phyloP scores from a whole-genome alignment of 2,113 vertebrate genomes.

The Pseudonaja textilis region DNA sequence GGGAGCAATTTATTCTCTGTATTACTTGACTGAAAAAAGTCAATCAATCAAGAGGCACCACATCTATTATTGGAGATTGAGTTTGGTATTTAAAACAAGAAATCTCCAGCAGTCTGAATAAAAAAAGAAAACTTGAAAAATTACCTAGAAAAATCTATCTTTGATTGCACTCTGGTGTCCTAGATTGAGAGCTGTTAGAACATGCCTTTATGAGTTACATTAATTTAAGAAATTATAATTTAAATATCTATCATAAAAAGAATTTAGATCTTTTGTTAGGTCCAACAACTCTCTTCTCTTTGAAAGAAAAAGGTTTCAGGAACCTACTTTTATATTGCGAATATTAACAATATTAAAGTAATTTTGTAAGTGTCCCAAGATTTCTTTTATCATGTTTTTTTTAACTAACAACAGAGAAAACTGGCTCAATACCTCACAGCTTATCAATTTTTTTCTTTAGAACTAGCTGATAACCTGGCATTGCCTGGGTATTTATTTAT shows the following conservation, averaged over 20 bases:
- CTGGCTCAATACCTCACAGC: background rate
- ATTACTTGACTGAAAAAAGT: background rate
- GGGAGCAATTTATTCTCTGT: background rate
- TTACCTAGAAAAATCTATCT: background rate
- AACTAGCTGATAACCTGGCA: background rate
- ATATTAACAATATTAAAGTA: background rate
- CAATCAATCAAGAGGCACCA: background rate
- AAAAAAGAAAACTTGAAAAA: slow-evolving; percentile 4
- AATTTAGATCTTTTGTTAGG: background rate
- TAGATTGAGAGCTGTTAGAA: background rate
- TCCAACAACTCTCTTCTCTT: background rate
- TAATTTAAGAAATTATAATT: background rate
- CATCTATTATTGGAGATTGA: background rate
- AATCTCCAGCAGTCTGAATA: background rate
- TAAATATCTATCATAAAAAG: background rate
- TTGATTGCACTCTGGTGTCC: slow-evolving; percentile 12
- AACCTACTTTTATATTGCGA: background rate
- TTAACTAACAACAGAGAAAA: background rate
- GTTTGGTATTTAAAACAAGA: background rate
- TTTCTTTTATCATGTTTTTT: background rate
- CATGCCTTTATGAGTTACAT: background rate
- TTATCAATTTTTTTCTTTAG: background rate
- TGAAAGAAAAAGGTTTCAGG: background rate
- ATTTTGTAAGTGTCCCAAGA: background rate
- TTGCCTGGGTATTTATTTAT: too few relatives aligned